Evolutionary conservation across 2,888 invertebrate species (phyloP).

Genomic region (Protonemura montana): DNA sequence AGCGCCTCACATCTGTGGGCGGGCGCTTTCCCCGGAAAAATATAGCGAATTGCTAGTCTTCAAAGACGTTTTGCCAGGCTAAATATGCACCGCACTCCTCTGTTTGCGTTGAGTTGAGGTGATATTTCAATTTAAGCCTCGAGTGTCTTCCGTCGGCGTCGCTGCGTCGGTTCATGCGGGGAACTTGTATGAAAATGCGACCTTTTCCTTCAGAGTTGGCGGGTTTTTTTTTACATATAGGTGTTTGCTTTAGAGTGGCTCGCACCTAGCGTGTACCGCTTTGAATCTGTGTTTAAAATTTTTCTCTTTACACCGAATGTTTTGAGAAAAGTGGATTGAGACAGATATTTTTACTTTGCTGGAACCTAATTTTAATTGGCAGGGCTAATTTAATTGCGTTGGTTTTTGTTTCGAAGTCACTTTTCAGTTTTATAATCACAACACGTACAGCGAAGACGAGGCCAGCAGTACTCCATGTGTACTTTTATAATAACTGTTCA

Average conservation of each 20-base stretch:
- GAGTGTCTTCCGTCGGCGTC: neutral
- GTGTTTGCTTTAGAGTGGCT: neutral
- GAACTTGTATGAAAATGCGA: neutral
- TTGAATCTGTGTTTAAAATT: neutral
- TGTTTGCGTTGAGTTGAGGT: neutral
- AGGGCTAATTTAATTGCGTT: neutral
- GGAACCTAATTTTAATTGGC: neutral
- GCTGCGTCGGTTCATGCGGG: neutral
- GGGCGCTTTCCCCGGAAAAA: no score
- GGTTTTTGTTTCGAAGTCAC: no score
- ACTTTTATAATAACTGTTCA: no score
- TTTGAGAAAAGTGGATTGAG: neutral
- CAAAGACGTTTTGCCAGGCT: neutral
- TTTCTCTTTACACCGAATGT: neutral
- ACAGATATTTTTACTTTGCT: neutral
- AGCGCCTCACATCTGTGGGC: no score
- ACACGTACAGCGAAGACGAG: no score
- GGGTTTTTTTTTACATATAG: neutral
- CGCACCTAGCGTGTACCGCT: neutral
- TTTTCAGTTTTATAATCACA: no score
- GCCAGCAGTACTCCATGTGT: no score
- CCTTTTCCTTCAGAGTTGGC: neutral
- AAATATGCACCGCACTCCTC: neutral
- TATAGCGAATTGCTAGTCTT: no score
- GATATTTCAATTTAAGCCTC: neutral